phyloP scores from a whole-genome alignment of 1,140 invertebrate species.

The Yoshiicerus persimilis region DNA sequence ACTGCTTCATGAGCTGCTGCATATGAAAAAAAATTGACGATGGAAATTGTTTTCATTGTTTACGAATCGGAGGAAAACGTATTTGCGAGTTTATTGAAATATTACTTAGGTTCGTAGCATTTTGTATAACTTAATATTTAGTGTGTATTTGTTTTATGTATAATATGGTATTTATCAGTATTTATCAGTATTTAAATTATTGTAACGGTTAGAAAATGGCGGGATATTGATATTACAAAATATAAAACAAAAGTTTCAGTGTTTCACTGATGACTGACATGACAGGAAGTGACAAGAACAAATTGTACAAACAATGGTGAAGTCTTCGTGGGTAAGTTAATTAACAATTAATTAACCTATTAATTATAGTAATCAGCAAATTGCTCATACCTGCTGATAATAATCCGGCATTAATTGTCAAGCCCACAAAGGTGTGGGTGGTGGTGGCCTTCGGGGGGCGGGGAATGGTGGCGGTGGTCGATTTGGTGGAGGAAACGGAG shows the following conservation, averaged over 20 bases:
- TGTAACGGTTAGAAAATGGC: background rate
- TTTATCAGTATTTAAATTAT: background rate
- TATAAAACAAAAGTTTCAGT: background rate
- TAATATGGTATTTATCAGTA: background rate
- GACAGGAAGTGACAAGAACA: conserved; percentile 8
- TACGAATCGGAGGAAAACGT: background rate
- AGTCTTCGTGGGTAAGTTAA: background rate
- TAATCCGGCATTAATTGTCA: conserved; percentile 41
- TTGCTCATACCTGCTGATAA: conserved; percentile 36
- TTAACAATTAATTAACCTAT: conserved; percentile 15
- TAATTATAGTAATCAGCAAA: background rate
- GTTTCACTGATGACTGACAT: background rate
- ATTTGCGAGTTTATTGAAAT: background rate
- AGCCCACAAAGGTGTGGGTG: conserved; percentile 42
- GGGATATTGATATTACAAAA: background rate
- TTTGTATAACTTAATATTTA: background rate
- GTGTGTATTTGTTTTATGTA: background rate
- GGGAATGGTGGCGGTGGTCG: conserved; percentile 47
- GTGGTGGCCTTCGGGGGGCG: conserved; percentile 42
- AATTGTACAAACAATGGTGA: conserved; percentile 13
- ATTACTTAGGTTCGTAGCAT: background rate
- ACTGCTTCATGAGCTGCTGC: background rate
- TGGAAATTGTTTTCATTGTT: background rate
- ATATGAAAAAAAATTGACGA: background rate
- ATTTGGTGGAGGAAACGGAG: conserved; percentile 48